Evolutionary conservation across 2,113 vertebrate species (phyloP), one percentile per base, ranked within the genome.

Genomic region (Psephotus haematonotus): DNA sequence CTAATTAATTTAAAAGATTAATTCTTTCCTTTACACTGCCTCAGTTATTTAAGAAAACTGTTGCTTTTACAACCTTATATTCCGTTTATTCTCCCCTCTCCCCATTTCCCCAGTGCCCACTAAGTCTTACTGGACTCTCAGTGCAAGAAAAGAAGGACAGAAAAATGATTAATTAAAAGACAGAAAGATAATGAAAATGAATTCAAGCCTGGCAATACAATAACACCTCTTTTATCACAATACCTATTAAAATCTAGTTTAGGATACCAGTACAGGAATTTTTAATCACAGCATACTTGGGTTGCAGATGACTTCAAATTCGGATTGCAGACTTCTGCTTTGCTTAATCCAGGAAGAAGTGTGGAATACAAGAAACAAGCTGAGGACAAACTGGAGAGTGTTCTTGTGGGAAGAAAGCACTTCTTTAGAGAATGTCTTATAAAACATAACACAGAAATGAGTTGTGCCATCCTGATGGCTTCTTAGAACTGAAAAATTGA

Each of bases 211-310:
- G 78, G 44, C 69, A 82, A 96, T 89, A 79, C 55, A 93, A 57
- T 92, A 95, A 92, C 17, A 46, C 43, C 39, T 90, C 50, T 96
- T 35, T 59, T 78, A 96, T 82, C 86, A 70, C 65, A 81, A 52
- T 82, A 74, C 41, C 64, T 85, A 72, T 94, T 96, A 90, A 96
- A 92, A 89, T 93, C 68, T 69, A 90, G 84, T 93, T 95, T 83
- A 82, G 76, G 52, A 85, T 78, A 81, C 86, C 88, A 67, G 35
- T 70, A 24, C 24, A 69, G 59, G 41, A 75, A 93, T 92, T 97
- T 96, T 83, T 95, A 96, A 90, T 75, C 95, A 95, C 27, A 70
- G 35, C 17, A 68, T 74, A 52, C 8, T 83, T 76, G 33, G 24
- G 12, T 79, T 92, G 72, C 39, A 89, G 41, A 93, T 62, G 6